Conservation (phyloP, 2,113 vertebrate species). For the Uria lomvia region DNA sequence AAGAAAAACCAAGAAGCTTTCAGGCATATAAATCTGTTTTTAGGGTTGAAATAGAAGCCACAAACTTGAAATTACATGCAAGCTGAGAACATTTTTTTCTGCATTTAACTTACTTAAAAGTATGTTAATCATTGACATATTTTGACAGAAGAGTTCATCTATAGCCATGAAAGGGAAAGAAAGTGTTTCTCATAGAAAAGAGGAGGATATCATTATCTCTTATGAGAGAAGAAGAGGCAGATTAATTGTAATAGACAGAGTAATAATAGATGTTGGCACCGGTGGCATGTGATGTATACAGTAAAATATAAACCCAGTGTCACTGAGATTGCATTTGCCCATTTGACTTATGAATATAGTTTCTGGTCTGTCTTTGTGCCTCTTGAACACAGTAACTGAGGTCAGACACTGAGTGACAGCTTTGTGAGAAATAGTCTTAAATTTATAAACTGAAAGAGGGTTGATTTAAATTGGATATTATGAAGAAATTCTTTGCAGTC, state of each 20-base stretch:
- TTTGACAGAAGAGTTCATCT: not conserved
- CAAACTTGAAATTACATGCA: not conserved
- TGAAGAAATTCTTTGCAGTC: not conserved
- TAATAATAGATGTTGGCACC: not conserved
- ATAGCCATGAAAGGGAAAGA: not conserved
- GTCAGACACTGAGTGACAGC: not conserved
- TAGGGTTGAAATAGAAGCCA: not conserved
- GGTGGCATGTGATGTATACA: fast-evolving
- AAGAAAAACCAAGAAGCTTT: not conserved
- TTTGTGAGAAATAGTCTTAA: not conserved
- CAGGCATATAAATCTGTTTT: not conserved
- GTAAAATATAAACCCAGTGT: not conserved
- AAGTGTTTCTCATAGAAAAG: not conserved
- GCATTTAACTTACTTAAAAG: not conserved
- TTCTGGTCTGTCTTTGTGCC: not conserved
- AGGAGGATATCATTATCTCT: not conserved
- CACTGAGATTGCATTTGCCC: not conserved
- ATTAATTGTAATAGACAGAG: not conserved
- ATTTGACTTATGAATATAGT: not conserved
- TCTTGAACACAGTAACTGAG: not conserved
- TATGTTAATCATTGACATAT: not conserved
- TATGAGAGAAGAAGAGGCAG: not conserved
- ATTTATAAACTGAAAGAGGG: not conserved
- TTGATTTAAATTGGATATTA: not conserved
- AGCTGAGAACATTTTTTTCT: not conserved